These are phyloP conservation scores for Drosophila elegans DNA, from an alignment of 1,140 invertebrate species.

Conservation along the genomic window DNA sequence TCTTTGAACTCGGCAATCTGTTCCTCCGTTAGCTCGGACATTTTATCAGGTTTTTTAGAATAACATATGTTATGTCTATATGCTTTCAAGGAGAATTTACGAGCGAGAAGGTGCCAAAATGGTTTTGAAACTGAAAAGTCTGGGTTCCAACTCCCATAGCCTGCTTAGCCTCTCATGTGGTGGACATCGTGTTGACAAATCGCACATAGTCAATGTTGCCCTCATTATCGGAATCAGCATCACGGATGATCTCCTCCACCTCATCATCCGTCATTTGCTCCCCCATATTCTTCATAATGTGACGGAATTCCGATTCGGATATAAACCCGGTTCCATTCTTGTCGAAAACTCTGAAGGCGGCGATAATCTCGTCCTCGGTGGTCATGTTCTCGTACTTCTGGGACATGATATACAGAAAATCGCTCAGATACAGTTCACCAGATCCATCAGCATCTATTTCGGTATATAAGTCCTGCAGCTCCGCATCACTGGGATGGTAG, in stretches of 20 bases:
- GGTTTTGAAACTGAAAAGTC: background rate
- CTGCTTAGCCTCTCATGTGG: constrained; percentile 2
- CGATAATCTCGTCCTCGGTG: constrained; percentile 60
- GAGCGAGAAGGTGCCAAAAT: background rate
- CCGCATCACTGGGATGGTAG: constrained; percentile 36
- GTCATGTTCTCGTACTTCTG: constrained; percentile 44
- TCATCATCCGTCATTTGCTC: constrained; percentile 58
- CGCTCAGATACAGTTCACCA: constrained; percentile 55
- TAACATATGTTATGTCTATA: background rate
- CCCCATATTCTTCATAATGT: constrained; percentile 51
- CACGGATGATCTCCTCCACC: constrained; percentile 53
- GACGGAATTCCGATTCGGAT: constrained; percentile 53
- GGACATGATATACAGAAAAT: constrained; percentile 58
- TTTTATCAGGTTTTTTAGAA: background rate
- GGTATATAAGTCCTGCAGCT: constrained; percentile 33
- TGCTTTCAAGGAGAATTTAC: constrained; percentile 5
- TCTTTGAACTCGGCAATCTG: constrained; percentile 75
- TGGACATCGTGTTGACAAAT: constrained; percentile 54
- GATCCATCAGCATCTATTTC: constrained; percentile 51
- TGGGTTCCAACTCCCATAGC: constrained; percentile 6
- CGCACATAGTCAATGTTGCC: constrained; percentile 60
- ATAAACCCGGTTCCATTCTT: constrained; percentile 47
- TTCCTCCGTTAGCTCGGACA: constrained; percentile 52
- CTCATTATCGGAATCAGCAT: constrained; percentile 57
- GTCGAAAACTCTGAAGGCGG: constrained; percentile 59